Evolutionary conservation across 1,140 invertebrate genomes (phyloP).

Genomic region (Trachelipus rathkii): DNA sequence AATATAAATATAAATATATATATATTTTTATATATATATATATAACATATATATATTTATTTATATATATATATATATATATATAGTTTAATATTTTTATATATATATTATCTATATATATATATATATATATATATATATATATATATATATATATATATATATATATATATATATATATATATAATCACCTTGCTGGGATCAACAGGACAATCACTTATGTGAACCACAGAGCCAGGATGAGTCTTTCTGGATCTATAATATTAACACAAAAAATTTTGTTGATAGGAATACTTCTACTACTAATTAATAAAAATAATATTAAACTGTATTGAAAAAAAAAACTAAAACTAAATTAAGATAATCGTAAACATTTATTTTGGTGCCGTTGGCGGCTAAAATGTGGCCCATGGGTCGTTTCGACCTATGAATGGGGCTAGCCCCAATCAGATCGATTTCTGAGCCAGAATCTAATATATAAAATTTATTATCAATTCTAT

Average conservation of each 20-base stretch:
- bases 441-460: too few relatives aligned
- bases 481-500: too few relatives aligned
- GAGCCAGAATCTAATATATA: too few relatives aligned
- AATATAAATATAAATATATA: background rate
- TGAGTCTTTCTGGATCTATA: constrained; percentile 85
- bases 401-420: too few relatives aligned
- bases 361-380: too few relatives aligned
- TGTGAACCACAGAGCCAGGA: constrained; percentile 87
- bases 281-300: too few relatives aligned
- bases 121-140: background rate
- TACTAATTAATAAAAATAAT: too few relatives aligned
- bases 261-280: background rate
- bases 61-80: constrained; percentile 1
- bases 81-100: background rate
- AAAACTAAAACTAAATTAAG: too few relatives aligned
- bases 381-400: too few relatives aligned
- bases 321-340: too few relatives aligned
- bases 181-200: constrained; percentile 74
- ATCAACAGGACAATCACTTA: constrained; percentile 93
- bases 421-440: too few relatives aligned
- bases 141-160: constrained; percentile 22
- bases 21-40: background rate
- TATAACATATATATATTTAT: too few relatives aligned
- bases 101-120: background rate
- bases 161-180: constrained; percentile 7